Evolutionary conservation across 2,797 vertebrate genomes (phyloP), one percentile per base, ranked within the genome.

Genomic region (Sardinella longiceps): DNA sequence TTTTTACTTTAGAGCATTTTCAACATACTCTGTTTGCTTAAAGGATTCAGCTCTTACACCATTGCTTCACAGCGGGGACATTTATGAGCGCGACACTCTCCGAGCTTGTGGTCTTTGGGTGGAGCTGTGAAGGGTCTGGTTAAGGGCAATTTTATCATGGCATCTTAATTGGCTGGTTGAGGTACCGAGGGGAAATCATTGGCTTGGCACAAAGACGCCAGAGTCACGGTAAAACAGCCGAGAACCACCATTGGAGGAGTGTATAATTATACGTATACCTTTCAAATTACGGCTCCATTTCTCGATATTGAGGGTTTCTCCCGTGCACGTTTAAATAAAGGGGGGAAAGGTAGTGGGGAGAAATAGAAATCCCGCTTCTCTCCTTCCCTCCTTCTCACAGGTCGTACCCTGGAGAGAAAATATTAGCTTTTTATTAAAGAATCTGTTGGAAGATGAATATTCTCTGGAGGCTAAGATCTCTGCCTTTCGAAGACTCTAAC

Each of bases 391-490:
- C n/a, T 74, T 74, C 18, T 18, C 66, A 77, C 18, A 39, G 33
- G 70, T 77, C 37, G 18, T 5, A 77, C 37, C 70, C 70, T 23
- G 6, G 37, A 77, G 70, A 77, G 11, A 77, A 77, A 77, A 77
- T 77, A 77, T 77, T 43, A 77, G 70, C 70, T 77, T 77, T 77
- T 77, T 77, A 77, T 77, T 77, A 39, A 77, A 77, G 43, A 77
- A 77, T 37, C 12, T 37, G 63, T 37, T 37, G 51, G 63, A 70
- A 37, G 63, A 33, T 66, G 63, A 66, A 66, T 66, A 70, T 37
- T 37, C 66, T 70, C 66, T 37, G 30, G 15, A 37, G 66, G 66
- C 66, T 70, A 15, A 4, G 66, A 70, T 70, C 28, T 70, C 30
- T 37, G 66, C 12, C 66, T 70, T 70, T 37, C 14, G 66, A 37